Conservation (phyloP, 1,140 invertebrate genomes). For the Leptoteleia sp. region DNA sequence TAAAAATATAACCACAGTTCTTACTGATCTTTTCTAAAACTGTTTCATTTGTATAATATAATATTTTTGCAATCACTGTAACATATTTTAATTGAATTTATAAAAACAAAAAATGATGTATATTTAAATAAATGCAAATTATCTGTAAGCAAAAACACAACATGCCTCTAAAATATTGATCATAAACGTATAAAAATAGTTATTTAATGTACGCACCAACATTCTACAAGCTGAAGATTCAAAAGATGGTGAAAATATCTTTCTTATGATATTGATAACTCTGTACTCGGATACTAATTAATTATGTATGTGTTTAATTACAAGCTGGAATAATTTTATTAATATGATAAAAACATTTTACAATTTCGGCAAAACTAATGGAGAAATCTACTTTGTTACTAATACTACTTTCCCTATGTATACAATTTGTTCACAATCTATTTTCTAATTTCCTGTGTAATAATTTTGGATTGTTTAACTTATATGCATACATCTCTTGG, state of each 20-base stretch:
- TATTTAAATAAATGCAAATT: no score
- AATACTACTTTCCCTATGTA: neutral
- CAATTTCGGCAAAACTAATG: neutral
- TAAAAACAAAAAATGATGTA: no score
- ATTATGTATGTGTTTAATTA: slow-evolving; percentile 24
- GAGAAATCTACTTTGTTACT: slow-evolving; percentile 13
- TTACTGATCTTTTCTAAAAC: no score
- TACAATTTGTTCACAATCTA: neutral
- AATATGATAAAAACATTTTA: slow-evolving; percentile 9
- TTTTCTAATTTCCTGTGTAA: slow-evolving; percentile 7
- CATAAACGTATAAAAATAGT: slow-evolving; percentile 24
- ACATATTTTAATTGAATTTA: no score
- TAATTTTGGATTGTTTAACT: slow-evolving; percentile 5
- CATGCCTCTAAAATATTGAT: no score
- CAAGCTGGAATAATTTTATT: slow-evolving; percentile 39
- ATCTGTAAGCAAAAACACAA: no score
- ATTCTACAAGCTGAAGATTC: slow-evolving; percentile 35
- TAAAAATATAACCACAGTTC: no score
- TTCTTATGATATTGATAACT: slow-evolving; percentile 41
- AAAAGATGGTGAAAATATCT: slow-evolving; percentile 23
- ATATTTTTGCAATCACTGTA: no score
- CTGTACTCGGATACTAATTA: slow-evolving; percentile 31
- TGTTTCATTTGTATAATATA: no score
- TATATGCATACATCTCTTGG: neutral
- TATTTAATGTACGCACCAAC: slow-evolving; percentile 38